Evolutionary conservation across 2,888 invertebrate species (phyloP).

Genomic region (Epinotia bilunana): DNA sequence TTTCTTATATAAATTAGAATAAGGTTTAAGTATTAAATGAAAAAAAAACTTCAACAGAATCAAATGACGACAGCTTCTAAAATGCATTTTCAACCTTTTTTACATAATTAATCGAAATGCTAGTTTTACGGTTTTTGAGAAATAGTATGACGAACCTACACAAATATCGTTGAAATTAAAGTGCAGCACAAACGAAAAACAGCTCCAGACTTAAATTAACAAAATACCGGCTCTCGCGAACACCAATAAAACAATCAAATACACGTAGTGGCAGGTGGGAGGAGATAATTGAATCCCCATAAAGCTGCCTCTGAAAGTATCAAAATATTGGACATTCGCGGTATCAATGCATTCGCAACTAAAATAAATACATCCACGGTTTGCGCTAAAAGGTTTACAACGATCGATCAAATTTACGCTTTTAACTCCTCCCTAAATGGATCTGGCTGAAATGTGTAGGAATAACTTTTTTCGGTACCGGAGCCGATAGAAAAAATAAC

Average conservation of each 20-base stretch:
- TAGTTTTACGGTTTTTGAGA: no score
- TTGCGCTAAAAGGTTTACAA: slow-evolving; percentile 13
- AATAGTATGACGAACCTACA: no score
- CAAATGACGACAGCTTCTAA: no score
- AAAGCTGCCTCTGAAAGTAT: slow-evolving; percentile 8
- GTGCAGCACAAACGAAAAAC: background rate
- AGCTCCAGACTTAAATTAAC: background rate
- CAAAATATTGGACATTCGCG: slow-evolving; percentile 22
- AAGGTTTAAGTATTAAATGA: no score
- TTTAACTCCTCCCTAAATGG: background rate
- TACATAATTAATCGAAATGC: no score
- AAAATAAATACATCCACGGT: slow-evolving; percentile 25
- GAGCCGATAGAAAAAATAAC: background rate
- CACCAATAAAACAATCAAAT: background rate
- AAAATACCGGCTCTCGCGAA: background rate
- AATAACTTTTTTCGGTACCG: slow-evolving; percentile 11
- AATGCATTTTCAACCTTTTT: no score
- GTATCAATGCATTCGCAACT: slow-evolving; percentile 14
- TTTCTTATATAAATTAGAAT: no score
- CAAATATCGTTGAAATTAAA: no score
- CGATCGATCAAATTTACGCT: background rate
- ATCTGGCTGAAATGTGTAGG: background rate
- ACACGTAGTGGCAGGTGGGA: background rate
- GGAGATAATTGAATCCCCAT: background rate
- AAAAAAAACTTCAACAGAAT: no score